These are phyloP conservation scores for Cherax quadricarinatus DNA, from an alignment of 1,140 invertebrate species.

Conservation along the genomic window DNA sequence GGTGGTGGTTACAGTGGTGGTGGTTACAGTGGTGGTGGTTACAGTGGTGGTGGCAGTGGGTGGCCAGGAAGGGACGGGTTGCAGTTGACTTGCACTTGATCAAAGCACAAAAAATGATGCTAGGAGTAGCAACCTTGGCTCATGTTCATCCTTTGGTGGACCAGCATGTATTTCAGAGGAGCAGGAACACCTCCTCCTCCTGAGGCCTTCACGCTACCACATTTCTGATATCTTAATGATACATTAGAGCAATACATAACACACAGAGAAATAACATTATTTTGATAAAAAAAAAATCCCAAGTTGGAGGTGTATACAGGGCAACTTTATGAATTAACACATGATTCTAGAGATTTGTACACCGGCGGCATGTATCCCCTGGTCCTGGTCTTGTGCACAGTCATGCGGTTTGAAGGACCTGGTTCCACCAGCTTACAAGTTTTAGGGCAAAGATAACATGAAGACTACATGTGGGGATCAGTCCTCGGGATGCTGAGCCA, in stretches of 20 bases:
- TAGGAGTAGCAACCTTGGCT: slow-evolving; percentile 66
- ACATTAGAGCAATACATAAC: not conserved
- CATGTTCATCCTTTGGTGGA: slow-evolving; percentile 51
- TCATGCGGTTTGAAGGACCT: slow-evolving; percentile 39
- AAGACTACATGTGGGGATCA: slow-evolving; percentile 5
- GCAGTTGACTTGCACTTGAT: slow-evolving; percentile 72
- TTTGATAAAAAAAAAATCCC: not conserved
- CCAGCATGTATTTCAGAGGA: slow-evolving; percentile 15
- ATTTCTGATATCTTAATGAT: not conserved
- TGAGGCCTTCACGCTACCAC: not conserved
- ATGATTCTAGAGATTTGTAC: slow-evolving; percentile 20
- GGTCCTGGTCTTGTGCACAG: slow-evolving; percentile 47
- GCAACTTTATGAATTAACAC: not conserved
- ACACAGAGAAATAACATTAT: not conserved
- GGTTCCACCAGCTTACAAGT: slow-evolving; percentile 2
- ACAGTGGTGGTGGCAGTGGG: slow-evolving; percentile 61
- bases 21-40: slow-evolving; percentile 39
- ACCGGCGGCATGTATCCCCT: not conserved
- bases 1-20: slow-evolving; percentile 37
- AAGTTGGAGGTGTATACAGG: not conserved
- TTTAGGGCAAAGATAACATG: slow-evolving; percentile 1
- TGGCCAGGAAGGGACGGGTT: slow-evolving; percentile 59
- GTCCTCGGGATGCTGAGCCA: slow-evolving; percentile 54
- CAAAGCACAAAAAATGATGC: slow-evolving; percentile 73
- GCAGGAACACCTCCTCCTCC: slow-evolving; percentile 5